Evolutionary conservation across 2,113 vertebrate species (phyloP), one percentile per base, ranked within the genome.

Genomic region (Sinocyclocheilus rhinocerous): DNA sequence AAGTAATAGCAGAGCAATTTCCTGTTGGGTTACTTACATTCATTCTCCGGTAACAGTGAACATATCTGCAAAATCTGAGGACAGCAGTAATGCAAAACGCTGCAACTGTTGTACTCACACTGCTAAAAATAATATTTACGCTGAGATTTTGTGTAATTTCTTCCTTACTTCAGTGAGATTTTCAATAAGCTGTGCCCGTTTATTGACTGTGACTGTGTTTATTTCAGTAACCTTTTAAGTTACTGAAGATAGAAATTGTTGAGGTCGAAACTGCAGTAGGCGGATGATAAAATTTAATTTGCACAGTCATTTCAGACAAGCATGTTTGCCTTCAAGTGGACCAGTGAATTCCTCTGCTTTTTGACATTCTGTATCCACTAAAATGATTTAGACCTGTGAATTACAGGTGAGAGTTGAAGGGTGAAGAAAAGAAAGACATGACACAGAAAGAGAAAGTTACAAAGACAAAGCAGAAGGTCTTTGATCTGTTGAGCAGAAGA

Each of bases 401-500:
- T 50, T 29, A 1, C 81, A 72, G n/a, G 36, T 81, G 59, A 29
- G 78, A 7, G 55, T 33, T 57, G 55, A 33, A 61, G 50, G 78
- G 48, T 33, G 50, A 50, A 67, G 73, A 73, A 48, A 36, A 82
- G 2, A 65, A 36, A 72, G 22, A 24, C 77, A n/a, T 39, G 24
- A 20, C 29, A 20, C 26, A 22, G 26, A 50, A 76, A 52, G 22
- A 87, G 84, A 69, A 24, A 81, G 61, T 82, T 80, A 45, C 42
- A 45, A 42, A 10, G 42, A 55, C 73, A 59, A 85, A 73, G 86
- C 36, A 81, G 89, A 76, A 24, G 67, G 5, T 45, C 92, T 92
- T 91, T 92, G 91, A 93, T 94, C 87, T 85, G 83, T 75, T 6
- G 63, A 76, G 86, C 83, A 33, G 61, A 63, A 81, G 26, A 73